Evolutionary conservation across 2,113 vertebrate species (phyloP).

Genomic region (Alaudala cheleensis): DNA sequence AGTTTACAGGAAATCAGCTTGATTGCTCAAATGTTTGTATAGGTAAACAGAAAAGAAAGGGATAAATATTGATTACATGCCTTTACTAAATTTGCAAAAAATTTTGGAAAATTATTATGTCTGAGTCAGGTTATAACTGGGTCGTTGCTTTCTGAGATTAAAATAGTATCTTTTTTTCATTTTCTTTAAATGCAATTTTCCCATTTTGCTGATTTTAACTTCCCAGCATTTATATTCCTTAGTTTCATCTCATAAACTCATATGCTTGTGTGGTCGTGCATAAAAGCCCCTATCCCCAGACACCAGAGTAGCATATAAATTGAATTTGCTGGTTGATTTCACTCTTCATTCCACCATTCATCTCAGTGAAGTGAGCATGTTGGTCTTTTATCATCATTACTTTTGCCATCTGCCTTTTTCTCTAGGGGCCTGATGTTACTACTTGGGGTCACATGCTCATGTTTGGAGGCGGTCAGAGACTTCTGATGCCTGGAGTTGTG

Average conservation of each 20-base stretch:
- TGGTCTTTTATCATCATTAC: neutral
- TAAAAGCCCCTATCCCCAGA: neutral
- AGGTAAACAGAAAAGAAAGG: neutral
- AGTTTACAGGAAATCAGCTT: neutral
- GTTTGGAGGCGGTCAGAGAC: neutral
- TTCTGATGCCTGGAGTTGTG: neutral
- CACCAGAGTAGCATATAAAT: neutral
- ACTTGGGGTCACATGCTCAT: neutral
- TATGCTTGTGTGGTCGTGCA: neutral
- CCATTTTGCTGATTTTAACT: neutral
- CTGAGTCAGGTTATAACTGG: neutral
- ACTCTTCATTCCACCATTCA: neutral
- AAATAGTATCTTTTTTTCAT: neutral
- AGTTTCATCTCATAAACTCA: neutral
- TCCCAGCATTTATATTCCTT: neutral
- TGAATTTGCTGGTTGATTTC: conserved; percentile 34
- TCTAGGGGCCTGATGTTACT: neutral
- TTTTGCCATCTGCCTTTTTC: neutral
- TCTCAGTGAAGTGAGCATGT: neutral
- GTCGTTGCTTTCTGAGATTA: neutral
- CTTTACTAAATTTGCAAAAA: neutral
- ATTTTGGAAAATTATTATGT: rapidly evolving
- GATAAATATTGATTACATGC: neutral
- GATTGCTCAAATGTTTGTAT: neutral
- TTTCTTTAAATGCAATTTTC: neutral